These are phyloP conservation scores for Geotria australis DNA, from an alignment of 2,797 vertebrate genomes.

Conservation along the genomic window DNA sequence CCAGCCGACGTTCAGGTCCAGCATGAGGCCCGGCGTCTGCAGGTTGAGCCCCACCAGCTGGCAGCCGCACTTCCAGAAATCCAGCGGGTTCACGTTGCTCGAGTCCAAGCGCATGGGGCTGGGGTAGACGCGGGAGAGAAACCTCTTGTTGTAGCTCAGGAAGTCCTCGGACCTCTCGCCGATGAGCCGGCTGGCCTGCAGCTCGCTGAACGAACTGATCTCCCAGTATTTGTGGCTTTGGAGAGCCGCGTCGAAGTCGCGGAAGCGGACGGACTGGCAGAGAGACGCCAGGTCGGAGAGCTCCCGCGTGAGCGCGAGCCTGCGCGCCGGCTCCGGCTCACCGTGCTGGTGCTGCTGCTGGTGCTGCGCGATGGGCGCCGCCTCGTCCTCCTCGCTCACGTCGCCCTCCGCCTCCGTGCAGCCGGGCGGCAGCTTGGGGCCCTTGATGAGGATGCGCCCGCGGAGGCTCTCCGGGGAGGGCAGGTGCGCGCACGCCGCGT, in stretches of 20 bases:
- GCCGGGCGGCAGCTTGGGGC: constrained; percentile 26
- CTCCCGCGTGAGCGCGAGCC: neutral
- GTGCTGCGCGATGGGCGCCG: neutral
- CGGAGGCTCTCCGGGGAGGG: constrained; percentile 55
- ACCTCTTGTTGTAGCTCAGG: neutral
- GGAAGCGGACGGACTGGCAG: neutral
- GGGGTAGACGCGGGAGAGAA: neutral
- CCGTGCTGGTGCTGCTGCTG: neutral
- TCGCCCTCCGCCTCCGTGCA: constrained; percentile 23
- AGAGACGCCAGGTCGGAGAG: neutral
- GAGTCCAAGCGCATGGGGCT: neutral
- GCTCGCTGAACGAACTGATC: neutral
- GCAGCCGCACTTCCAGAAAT: neutral
- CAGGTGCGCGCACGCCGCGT: constrained; percentile 27
- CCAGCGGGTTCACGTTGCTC: neutral
- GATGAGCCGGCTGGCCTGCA: neutral
- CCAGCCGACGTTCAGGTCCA: neutral
- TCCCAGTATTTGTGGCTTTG: neutral
- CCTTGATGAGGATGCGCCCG: constrained; percentile 50
- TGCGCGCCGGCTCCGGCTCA: neutral
- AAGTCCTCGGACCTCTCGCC: neutral
- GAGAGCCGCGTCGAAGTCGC: neutral
- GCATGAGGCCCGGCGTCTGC: neutral
- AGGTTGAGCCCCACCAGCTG: neutral
- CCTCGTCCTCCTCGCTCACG: neutral